Evolutionary conservation across 2,888 invertebrate species (phyloP).

Genomic region (Trachelus iudaicus): DNA sequence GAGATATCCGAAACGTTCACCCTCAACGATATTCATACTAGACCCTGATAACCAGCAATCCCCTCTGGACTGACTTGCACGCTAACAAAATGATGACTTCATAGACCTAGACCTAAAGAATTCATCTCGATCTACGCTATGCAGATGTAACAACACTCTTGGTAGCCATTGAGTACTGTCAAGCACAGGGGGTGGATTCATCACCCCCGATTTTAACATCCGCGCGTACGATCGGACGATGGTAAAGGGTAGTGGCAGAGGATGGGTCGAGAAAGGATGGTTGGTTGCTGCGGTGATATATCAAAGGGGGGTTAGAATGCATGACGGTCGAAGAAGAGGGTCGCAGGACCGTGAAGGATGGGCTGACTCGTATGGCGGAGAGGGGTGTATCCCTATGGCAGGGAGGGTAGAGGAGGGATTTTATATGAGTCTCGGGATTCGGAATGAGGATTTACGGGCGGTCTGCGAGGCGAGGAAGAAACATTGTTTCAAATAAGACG

Average conservation of each 20-base stretch:
- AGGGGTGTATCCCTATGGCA: conserved; percentile 33
- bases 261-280: conserved; percentile 9
- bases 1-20: neutral
- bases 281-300: conserved; percentile 43
- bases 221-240: neutral
- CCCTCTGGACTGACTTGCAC: neutral
- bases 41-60: neutral
- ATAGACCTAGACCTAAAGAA: neutral
- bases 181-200: neutral
- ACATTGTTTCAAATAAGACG: conserved; percentile 64
- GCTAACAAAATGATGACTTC: neutral
- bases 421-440: conserved; percentile 63
- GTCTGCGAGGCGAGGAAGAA: conserved; percentile 44
- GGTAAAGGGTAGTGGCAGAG: conserved; percentile 1
- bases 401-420: conserved; percentile 39
- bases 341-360: conserved; percentile 12
- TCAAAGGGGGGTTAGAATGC: conserved; percentile 49
- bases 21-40: neutral
- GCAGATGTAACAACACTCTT: neutral
- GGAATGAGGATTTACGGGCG: conserved; percentile 64
- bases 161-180: neutral
- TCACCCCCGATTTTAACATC: neutral
- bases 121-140: neutral
- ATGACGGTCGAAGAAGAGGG: conserved; percentile 34
- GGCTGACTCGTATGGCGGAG: conserved; percentile 19